phyloP scores from a whole-genome alignment of 2,113 vertebrate species.

The Hystrix cristata region DNA sequence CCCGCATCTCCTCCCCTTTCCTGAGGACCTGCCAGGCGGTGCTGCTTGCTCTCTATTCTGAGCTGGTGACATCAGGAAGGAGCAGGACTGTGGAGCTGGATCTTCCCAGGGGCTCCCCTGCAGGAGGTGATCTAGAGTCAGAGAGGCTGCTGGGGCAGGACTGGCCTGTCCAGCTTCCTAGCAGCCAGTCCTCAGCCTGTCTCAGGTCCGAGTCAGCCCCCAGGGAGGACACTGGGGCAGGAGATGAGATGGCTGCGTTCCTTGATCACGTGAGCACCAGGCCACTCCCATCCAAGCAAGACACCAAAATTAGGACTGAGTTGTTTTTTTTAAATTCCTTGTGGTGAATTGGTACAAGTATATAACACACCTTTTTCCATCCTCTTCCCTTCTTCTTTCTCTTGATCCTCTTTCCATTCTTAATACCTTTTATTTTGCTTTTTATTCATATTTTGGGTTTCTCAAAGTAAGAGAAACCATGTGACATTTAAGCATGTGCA shows the following conservation, averaged over 20 bases:
- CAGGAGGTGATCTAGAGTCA: background rate
- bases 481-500: background rate
- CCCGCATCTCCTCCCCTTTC: background rate
- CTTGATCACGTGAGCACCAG: background rate
- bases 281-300: background rate
- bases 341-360: background rate
- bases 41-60: background rate
- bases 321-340: background rate
- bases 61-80: background rate
- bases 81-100: background rate
- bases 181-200: background rate
- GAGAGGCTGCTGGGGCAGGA: background rate
- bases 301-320: background rate
- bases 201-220: too few relatives aligned
- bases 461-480: background rate
- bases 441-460: background rate
- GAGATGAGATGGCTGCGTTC: background rate
- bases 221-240: background rate
- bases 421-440: background rate
- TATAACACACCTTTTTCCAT: background rate
- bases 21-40: background rate
- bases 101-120: background rate
- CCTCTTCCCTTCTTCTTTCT: background rate
- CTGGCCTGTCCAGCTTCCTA: background rate
- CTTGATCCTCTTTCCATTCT: background rate